A percentile compares a stretch with the other conserved stretches of the same genome.
These are phyloP conservation scores for Halcyon chelicuti DNA, from an alignment of 2,797 vertebrate genomes.

Conservation along the genomic window DNA sequence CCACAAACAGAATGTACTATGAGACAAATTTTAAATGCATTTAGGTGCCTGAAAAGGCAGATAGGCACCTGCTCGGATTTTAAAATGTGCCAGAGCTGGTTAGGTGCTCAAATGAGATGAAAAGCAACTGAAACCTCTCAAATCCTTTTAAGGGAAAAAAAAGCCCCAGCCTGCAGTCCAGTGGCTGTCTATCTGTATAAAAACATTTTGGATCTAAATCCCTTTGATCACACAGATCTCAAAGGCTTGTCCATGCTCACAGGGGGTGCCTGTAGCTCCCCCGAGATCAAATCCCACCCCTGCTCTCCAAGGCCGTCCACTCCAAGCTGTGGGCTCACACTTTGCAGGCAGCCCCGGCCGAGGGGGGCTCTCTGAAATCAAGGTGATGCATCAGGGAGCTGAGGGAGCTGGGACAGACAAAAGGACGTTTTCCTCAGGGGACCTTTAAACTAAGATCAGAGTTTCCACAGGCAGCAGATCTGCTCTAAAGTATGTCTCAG, in stretches of 20 bases:
- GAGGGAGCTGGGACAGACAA: not conserved
- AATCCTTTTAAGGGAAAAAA: not conserved
- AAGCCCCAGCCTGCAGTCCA: not conserved
- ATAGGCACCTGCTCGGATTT: not conserved
- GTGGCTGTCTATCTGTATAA: not conserved
- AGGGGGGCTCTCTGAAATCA: fast-evolving
- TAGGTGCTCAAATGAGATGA: not conserved
- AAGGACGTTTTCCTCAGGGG: not conserved
- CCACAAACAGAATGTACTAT: not conserved
- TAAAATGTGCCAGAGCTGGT: not conserved
- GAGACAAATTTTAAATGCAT: not conserved
- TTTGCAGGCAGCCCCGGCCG: not conserved
- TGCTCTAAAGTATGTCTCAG: not conserved
- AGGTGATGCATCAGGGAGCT: not conserved
- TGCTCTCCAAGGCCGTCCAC: not conserved
- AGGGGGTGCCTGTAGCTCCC: not conserved
- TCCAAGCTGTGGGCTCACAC: not conserved
- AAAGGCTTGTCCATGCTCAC: not conserved
- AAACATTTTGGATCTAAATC: not conserved
- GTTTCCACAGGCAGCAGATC: not conserved
- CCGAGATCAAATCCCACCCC: not conserved
- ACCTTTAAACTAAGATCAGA: not conserved
- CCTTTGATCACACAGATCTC: not conserved
- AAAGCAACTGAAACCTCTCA: not conserved
- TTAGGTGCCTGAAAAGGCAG: not conserved